Base-by-base conservation (phyloP, 1,140 invertebrate species). In the Cherax quadricarinatus region DNA sequence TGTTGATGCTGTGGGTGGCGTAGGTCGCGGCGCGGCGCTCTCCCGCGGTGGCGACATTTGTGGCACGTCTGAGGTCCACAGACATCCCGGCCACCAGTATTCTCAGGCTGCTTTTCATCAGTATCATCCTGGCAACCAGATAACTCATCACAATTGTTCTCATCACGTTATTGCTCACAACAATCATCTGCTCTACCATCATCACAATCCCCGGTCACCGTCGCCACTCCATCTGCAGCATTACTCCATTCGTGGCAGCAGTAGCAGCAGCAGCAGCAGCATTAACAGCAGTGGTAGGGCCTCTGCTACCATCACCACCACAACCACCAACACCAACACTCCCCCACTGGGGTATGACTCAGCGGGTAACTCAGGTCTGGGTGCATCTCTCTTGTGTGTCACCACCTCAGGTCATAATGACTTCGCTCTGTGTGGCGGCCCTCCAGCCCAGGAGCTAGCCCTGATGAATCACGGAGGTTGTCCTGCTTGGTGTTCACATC, bases 331-430 rank as follows among this genome's bases (percentile, higher is more conserved):
- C 66, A 91, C 90, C 84, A 91, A 91, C 90, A 91, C 90, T 86
- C 90, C 90, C 86, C 90, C 90, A 82, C 90, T 86, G 90, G 90
- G 90, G 48, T 91, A 87, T 87, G 90, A 91, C 90, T 78, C 85
- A 53, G 84, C 87, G 90, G 90, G 90, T 70, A 91, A 91, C 90
- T 91, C 90, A 91, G 90, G 90, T 51, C 90, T 91, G 62, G 90
- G 90, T 79, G 90, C 90, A 91, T 91, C 90, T 86, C 90, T 91
- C 90, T 87, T 91, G 90, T 91, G 90, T 86, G 90, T 91, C 85
- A 91, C 90, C 90, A 91, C 84, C 90, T 91, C 90, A 91, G 90
- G 90, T 84, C 90, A 91, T 91, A 91, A 91, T 87, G 90, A 91
- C 51, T 85, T 91, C 57, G 90, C 84, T 86, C 75, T 91, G 90